These are phyloP conservation scores for Melanotaenia maccullochi DNA, from an alignment of 2,797 vertebrate genomes.

Conservation along the genomic window DNA sequence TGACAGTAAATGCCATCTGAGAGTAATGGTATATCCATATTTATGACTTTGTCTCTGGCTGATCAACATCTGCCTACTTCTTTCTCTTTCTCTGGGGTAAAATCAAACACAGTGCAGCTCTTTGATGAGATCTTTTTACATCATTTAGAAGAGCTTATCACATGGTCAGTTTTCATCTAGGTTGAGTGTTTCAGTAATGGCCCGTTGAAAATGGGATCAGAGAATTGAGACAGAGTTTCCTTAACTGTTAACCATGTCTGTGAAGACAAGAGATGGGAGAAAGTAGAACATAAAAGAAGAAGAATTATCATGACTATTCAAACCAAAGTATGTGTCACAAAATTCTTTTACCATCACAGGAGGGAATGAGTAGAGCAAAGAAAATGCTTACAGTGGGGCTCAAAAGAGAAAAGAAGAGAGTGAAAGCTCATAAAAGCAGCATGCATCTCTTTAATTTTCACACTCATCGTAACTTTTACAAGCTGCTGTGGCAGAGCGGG, in stretches of 20 bases:
- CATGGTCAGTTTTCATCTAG: constrained; percentile 34
- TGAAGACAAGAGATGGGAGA: background rate
- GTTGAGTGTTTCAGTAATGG: constrained; percentile 32
- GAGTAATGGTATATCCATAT: constrained; percentile 40
- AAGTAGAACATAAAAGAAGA: constrained; percentile 9
- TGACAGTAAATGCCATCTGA: constrained; percentile 51
- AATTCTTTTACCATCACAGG: constrained; percentile 41
- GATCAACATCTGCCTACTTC: constrained; percentile 40
- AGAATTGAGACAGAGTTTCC: constrained; percentile 42
- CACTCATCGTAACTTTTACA: constrained; percentile 76
- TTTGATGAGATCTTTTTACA: constrained; percentile 54
- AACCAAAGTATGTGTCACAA: constrained; percentile 39
- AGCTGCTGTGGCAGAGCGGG: constrained; percentile 66
- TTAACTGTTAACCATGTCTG: constrained; percentile 43
- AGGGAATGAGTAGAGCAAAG: constrained; percentile 17
- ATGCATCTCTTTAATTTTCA: constrained; percentile 80
- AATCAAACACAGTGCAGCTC: constrained; percentile 15
- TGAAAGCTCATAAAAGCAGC: constrained; percentile 78
- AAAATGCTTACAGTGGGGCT: background rate
- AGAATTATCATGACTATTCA: constrained; percentile 38
- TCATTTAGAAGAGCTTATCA: constrained; percentile 48
- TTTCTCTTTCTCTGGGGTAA: constrained; percentile 31
- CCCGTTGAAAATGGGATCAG: constrained; percentile 52
- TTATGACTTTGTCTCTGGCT: constrained; percentile 53
- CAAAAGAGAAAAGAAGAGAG: constrained; percentile 31